phyloP scores from a whole-genome alignment of 2,113 vertebrate species.

The Clarias gariepinus region DNA sequence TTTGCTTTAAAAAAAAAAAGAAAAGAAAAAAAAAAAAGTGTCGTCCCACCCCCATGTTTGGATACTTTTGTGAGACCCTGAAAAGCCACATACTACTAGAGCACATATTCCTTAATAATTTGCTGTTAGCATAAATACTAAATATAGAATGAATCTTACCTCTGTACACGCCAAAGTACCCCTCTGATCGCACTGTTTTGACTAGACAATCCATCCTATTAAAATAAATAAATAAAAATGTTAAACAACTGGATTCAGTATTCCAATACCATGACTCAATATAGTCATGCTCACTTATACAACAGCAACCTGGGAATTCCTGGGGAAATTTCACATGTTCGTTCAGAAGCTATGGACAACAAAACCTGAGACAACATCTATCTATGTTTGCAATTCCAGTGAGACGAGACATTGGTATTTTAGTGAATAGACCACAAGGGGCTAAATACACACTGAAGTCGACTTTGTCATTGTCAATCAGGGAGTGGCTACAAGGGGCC shows the following conservation, averaged over 20 bases:
- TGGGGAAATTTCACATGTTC: background rate
- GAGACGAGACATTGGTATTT: background rate
- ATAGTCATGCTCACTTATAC: no score
- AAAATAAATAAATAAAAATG: constrained; percentile 9
- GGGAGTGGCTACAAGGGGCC: background rate
- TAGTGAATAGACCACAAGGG: background rate
- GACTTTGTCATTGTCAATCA: background rate
- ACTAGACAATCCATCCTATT: constrained; percentile 81
- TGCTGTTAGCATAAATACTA: background rate
- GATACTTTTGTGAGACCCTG: no score
- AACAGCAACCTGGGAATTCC: background rate
- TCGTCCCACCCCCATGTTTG: no score
- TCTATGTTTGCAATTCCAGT: constrained; percentile 26
- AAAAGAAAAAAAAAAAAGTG: no score
- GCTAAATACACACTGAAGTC: background rate
- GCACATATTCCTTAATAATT: background rate
- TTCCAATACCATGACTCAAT: background rate
- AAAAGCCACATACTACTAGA: background rate
- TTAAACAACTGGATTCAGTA: background rate
- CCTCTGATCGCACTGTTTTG: constrained; percentile 81
- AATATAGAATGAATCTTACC: constrained; percentile 67
- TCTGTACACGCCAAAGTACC: constrained; percentile 87
- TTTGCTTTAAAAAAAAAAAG: no score
- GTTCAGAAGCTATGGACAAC: background rate
- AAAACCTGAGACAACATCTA: background rate